Evolutionary conservation across 2,888 invertebrate species (phyloP).

Genomic region (Bhutanitis thaidina): DNA sequence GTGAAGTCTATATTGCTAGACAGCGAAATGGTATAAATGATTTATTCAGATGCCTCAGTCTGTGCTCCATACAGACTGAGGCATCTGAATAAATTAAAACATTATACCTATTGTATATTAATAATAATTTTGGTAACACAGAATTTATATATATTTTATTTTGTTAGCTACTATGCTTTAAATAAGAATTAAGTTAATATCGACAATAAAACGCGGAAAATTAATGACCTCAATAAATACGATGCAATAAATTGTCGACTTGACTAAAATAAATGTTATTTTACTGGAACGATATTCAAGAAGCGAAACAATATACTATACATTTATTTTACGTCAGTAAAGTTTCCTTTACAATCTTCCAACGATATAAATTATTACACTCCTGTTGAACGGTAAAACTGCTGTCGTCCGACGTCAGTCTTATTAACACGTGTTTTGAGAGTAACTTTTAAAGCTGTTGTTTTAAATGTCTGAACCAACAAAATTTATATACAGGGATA

Average conservation of each 20-base stretch:
- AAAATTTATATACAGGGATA: no score
- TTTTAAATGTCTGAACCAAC: no score
- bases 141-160: no score
- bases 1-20: no score
- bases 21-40: no score
- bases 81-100: no score
- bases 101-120: no score
- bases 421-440: not conserved
- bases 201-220: not conserved
- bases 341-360: constrained; percentile 12
- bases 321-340: constrained; percentile 13
- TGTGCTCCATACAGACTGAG: no score
- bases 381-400: constrained; percentile 10
- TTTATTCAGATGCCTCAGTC: no score
- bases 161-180: no score
- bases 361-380: constrained; percentile 11
- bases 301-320: constrained; percentile 14
- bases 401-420: not conserved
- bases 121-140: no score
- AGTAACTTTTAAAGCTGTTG: not conserved
- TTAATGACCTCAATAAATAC: constrained; percentile 11
- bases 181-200: no score
- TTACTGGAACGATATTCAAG: constrained; percentile 10
- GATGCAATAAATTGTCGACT: constrained; percentile 4
- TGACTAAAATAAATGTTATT: constrained; percentile 6